Base-by-base conservation (phyloP, 2,113 vertebrate species). In the Notiomystis cincta region DNA sequence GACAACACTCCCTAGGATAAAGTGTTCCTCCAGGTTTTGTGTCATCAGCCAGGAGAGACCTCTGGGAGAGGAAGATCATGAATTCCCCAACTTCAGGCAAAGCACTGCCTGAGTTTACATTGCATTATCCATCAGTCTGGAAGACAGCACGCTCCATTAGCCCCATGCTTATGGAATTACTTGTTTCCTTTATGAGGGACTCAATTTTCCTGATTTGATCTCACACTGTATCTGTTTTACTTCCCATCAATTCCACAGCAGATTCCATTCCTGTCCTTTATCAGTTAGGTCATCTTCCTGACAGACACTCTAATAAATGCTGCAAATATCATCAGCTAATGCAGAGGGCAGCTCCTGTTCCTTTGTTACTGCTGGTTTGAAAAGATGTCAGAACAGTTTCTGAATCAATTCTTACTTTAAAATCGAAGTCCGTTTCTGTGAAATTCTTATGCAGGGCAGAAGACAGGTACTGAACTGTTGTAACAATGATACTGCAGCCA, bases 371-470 rank as follows among this genome's bases (percentile, higher is more conserved):
- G 67, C 24, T 50, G 30, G 28, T 48, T 80, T 85, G 60, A 60
- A 73, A 92, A 66, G 54, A 94, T 64, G 31, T 18, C 61, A n/a
- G 47, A 48, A 84, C 11, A 31, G 44, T 89, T 88, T 83, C 38
- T 80, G 58, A 35, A 71, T 73, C 90, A 82, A 48, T 93, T 96
- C 97, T 51, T 96, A 99, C 99, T 98, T 99, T 99, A 90, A 99
- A 99, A 97, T 99, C 99, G 90, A 99, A 99, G 92, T 99, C 99
- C 3, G 98, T 98, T 31, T 99, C 99, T 5, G 98, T 99, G 87
- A 99, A 99, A 97, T 99, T 99, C 98, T 99, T 99, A 97, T 99
- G 99, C 91, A 99, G 98, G 21, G 99, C 99, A 62, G 99, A 98
- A 27, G 98, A 99, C 64, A 99, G 98, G 86, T 98, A 99, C 96